Percentiles rank a stretch among this genome's conserved stretches.
Evolutionary conservation across 2,888 invertebrate genomes (phyloP).

Genomic region (Yponomeuta malinellus): DNA sequence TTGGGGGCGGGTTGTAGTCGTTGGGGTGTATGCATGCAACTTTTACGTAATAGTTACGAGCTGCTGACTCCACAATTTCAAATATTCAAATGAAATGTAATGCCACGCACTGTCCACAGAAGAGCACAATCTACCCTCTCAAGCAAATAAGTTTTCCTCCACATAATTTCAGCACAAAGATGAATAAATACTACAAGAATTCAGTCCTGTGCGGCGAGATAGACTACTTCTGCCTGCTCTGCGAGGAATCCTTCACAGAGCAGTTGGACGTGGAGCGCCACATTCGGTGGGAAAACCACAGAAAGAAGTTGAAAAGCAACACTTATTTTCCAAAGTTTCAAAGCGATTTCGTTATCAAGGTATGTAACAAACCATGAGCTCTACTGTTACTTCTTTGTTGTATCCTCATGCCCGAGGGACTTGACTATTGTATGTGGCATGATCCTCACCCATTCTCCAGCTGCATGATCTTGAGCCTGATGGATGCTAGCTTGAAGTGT

Average conservation of each 20-base stretch:
- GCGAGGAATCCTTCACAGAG: conserved; percentile 37
- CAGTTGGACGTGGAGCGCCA: conserved; percentile 40
- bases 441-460: too few relatives aligned
- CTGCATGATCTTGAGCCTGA: too few relatives aligned
- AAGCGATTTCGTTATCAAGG: conserved; percentile 46
- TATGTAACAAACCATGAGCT: conserved; percentile 20
- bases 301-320: conserved; percentile 33
- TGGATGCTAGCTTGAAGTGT: too few relatives aligned
- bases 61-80: too few relatives aligned
- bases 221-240: conserved; percentile 44
- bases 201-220: conserved; percentile 47
- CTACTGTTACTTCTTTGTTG: too few relatives aligned
- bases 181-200: conserved; percentile 43
- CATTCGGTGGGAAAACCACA: conserved; percentile 47
- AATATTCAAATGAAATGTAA: too few relatives aligned
- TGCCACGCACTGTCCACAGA: background rate
- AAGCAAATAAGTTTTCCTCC: background rate
- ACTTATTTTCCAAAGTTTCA: conserved; percentile 33
- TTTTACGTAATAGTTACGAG: too few relatives aligned
- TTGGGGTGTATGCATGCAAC: too few relatives aligned
- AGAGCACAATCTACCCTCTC: background rate
- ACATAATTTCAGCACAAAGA: conserved; percentile 16
- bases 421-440: too few relatives aligned
- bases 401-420: too few relatives aligned
- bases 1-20: too few relatives aligned